Conservation (phyloP, 2,888 invertebrate species). For the Drosophila helvetica region DNA sequence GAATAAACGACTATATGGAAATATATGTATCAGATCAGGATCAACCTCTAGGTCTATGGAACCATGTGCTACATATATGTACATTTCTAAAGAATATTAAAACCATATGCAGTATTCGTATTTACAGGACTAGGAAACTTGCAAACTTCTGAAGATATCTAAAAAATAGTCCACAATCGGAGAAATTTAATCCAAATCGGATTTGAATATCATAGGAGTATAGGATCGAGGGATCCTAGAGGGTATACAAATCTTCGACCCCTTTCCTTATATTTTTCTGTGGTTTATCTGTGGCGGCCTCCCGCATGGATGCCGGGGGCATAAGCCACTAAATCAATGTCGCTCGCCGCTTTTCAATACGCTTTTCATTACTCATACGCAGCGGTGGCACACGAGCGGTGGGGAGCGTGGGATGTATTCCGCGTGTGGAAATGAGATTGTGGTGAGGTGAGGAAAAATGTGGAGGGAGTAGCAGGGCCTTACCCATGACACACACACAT, state of each 20-base stretch:
- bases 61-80: too few relatives aligned
- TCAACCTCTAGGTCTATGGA: background rate
- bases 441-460: background rate
- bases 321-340: constrained; percentile 76
- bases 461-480: constrained; percentile 17
- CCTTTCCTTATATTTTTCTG: background rate
- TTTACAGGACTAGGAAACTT: too few relatives aligned
- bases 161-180: too few relatives aligned
- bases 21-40: background rate
- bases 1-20: background rate
- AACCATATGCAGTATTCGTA: too few relatives aligned
- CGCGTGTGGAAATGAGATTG: constrained; percentile 5
- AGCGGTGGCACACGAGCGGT: constrained; percentile 50
- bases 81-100: too few relatives aligned
- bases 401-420: constrained; percentile 43
- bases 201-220: too few relatives aligned
- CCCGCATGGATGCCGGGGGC: constrained; percentile 40
- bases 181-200: too few relatives aligned
- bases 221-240: background rate
- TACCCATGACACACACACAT: constrained; percentile 64
- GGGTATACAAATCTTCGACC: background rate
- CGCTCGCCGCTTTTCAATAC: constrained; percentile 67
- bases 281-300: constrained; percentile 23
- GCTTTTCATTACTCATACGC: constrained; percentile 70
- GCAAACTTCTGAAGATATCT: too few relatives aligned